Conservation (phyloP, 2,797 vertebrate species). For the Meriones psammophilus region DNA sequence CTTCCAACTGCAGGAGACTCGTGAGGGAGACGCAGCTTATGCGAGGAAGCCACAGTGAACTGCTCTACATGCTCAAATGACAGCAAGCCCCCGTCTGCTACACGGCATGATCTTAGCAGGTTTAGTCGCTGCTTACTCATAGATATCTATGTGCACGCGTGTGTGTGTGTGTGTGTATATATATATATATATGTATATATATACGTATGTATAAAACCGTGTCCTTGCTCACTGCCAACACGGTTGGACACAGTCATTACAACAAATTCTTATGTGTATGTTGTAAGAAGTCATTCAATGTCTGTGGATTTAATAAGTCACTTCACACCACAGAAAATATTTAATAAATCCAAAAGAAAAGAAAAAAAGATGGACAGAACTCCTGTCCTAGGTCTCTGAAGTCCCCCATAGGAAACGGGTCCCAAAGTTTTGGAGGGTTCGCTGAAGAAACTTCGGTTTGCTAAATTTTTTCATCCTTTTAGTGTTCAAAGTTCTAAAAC, state of each 20-base stretch:
- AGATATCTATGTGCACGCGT: conserved; percentile 84
- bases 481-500: conserved; percentile 87
- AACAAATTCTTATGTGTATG: conserved; percentile 88
- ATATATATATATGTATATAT: conserved; percentile 82
- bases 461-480: conserved; percentile 75
- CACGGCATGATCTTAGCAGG: conserved; percentile 87
- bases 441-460: conserved; percentile 85
- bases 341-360: conserved; percentile 88
- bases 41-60: conserved; percentile 88
- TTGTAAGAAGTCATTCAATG: conserved; percentile 90
- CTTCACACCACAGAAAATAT: conserved; percentile 91
- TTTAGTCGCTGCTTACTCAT: conserved; percentile 86
- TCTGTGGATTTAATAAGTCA: conserved; percentile 93
- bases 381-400: conserved; percentile 88
- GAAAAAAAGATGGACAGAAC: conserved; percentile 81
- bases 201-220: conserved; percentile 94
- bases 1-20: conserved; percentile 63
- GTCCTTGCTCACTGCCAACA: conserved; percentile 89
- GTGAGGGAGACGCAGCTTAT: conserved; percentile 81
- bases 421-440: conserved; percentile 87
- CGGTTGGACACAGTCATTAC: conserved; percentile 89
- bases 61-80: conserved; percentile 90
- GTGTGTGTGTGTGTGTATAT: background rate
- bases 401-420: conserved; percentile 88
- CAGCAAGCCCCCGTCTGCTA: conserved; percentile 90